Evolutionary conservation across 2,797 vertebrate genomes (phyloP).

Genomic region (Acrossocheilus fasciatus): DNA sequence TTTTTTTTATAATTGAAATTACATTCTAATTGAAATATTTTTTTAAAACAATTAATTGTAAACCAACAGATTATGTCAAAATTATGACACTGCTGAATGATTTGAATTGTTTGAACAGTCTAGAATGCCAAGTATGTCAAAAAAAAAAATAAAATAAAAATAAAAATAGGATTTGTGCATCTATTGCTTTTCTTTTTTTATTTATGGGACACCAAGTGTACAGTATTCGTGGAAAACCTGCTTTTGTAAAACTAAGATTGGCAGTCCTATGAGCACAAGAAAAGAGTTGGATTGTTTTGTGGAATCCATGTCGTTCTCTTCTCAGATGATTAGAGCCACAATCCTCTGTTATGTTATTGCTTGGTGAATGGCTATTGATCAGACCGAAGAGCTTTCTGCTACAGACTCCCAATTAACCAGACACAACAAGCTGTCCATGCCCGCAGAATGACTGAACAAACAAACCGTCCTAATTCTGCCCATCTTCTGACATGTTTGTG

Average conservation of each 20-base stretch:
- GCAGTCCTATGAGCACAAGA: not conserved
- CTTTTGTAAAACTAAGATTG: constrained; percentile 28
- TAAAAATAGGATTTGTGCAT: not conserved
- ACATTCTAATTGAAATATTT: not conserved
- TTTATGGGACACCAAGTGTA: not conserved
- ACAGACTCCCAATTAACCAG: constrained; percentile 59
- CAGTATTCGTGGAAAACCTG: not conserved
- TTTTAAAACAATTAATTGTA: not conserved
- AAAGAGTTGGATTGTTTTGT: constrained; percentile 2
- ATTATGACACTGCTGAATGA: not conserved
- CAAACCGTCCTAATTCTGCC: constrained; percentile 46
- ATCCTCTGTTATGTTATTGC: constrained; percentile 59
- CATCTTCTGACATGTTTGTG: constrained; percentile 47
- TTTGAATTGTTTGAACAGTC: not conserved
- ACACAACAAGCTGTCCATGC: constrained; percentile 43
- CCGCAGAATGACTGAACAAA: constrained; percentile 43
- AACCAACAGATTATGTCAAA: not conserved
- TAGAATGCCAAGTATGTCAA: not conserved
- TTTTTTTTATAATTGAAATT: not conserved
- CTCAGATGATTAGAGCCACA: constrained; percentile 27
- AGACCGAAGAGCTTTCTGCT: constrained; percentile 50
- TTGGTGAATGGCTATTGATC: constrained; percentile 66
- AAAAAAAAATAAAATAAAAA: not conserved
- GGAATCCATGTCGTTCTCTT: not conserved
- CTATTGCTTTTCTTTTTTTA: not conserved